Evolutionary conservation across 1,140 invertebrate genomes (phyloP).

Genomic region (Pomphorhynchus laevis): DNA sequence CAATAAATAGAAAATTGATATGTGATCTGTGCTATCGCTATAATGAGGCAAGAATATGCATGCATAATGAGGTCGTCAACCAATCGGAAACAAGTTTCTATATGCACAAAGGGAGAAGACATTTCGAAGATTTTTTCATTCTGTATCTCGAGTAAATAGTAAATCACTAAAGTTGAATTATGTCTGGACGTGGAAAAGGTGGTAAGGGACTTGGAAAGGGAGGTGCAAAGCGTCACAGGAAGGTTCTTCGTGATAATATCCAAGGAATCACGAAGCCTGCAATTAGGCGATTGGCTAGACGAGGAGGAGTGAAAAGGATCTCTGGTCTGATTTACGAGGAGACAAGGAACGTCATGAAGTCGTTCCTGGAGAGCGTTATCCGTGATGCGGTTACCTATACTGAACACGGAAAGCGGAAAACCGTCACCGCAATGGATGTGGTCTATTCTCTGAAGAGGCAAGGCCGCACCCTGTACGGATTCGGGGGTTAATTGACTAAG

Average conservation of each 20-base stretch:
- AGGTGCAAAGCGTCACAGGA: slow-evolving; percentile 17
- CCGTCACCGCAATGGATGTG: slow-evolving; percentile 48
- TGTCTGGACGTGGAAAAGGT: slow-evolving; percentile 17
- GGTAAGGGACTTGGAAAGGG: slow-evolving; percentile 17
- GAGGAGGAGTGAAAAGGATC: slow-evolving; percentile 38
- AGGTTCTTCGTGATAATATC: slow-evolving; percentile 31
- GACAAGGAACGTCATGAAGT: slow-evolving; percentile 32
- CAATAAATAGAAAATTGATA: too few relatives aligned
- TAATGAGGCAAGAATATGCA: too few relatives aligned
- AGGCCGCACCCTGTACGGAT: slow-evolving; percentile 30
- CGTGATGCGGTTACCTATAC: slow-evolving; percentile 42
- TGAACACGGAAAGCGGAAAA: slow-evolving; percentile 40
- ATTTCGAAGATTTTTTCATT: too few relatives aligned
- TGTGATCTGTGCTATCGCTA: too few relatives aligned
- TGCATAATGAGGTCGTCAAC: too few relatives aligned
- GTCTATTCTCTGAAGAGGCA: slow-evolving; percentile 47
- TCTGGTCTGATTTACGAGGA: slow-evolving; percentile 37
- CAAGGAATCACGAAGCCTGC: slow-evolving; percentile 34
- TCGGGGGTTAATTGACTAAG: slow-evolving; percentile 24
- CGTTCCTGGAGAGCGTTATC: slow-evolving; percentile 43
- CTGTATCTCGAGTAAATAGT: too few relatives aligned
- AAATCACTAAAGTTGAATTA: too few relatives aligned
- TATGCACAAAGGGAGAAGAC: too few relatives aligned
- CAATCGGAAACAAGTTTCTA: too few relatives aligned
- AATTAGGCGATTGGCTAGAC: slow-evolving; percentile 29